phyloP scores from a whole-genome alignment of 1,140 invertebrate species.

The Drosophila funebris region DNA sequence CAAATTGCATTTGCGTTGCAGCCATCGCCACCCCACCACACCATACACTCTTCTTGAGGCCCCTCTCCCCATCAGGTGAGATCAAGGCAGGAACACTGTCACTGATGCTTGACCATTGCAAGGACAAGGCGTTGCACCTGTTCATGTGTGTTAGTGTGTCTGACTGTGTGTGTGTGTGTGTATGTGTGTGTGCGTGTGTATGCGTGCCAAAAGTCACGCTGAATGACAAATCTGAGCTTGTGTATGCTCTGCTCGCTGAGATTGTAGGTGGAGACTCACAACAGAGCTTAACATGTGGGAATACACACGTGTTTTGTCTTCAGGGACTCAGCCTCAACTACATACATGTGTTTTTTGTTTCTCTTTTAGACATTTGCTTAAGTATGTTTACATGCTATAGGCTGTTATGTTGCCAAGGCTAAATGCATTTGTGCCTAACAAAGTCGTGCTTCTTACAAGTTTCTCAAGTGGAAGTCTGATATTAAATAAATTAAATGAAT shows the following conservation, averaged over 20 bases:
- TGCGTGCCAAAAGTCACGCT: conserved; percentile 52
- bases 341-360: background rate
- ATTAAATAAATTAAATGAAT: background rate
- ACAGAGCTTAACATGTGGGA: conserved; percentile 14
- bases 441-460: background rate
- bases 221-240: conserved; percentile 48
- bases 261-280: conserved; percentile 11
- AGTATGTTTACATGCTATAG: background rate
- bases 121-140: conserved; percentile 41
- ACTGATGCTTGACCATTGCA: conserved; percentile 47
- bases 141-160: too few species aligned
- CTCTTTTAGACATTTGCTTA: background rate
- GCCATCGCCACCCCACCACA: background rate
- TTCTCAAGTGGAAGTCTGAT: background rate
- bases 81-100: conserved; percentile 43
- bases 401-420: conserved; percentile 4
- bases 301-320: conserved; percentile 4
- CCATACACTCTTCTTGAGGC: background rate
- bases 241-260: background rate
- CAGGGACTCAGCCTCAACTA: background rate
- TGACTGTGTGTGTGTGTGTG: background rate
- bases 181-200: background rate
- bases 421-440: conserved; percentile 9
- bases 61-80: conserved; percentile 29
- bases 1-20: conserved; percentile 72